Evolutionary conservation across 2,888 invertebrate species (phyloP).

Genomic region (Caenorhabditis sp.): DNA sequence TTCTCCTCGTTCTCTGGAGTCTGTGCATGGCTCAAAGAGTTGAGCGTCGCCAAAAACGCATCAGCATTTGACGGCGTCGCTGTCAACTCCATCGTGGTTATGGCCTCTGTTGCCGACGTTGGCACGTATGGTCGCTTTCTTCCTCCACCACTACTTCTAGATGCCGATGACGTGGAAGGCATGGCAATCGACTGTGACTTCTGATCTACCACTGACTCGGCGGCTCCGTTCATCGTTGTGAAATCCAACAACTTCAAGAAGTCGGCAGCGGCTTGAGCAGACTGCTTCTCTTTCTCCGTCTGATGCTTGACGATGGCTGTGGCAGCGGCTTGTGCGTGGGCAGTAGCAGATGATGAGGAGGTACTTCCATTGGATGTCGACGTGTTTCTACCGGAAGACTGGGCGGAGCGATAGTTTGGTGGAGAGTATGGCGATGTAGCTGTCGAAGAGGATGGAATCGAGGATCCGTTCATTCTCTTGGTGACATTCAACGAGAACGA

Average conservation of each 20-base stretch:
- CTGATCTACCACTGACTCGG: neutral
- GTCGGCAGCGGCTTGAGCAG: slow-evolving; percentile 20
- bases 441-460: slow-evolving; percentile 14
- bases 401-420: slow-evolving; percentile 34
- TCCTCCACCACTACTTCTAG: neutral
- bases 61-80: slow-evolving; percentile 63
- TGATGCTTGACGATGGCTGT: slow-evolving; percentile 56
- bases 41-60: slow-evolving; percentile 68
- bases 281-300: slow-evolving; percentile 54
- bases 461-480: slow-evolving; percentile 20
- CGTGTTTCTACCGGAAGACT: slow-evolving; percentile 61
- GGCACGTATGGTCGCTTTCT: slow-evolving; percentile 64
- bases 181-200: slow-evolving; percentile 7
- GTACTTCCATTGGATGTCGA: slow-evolving; percentile 44
- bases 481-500: slow-evolving; percentile 58
- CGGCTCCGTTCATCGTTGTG: slow-evolving; percentile 14
- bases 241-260: slow-evolving; percentile 60
- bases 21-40: slow-evolving; percentile 54
- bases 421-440: slow-evolving; percentile 52
- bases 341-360: slow-evolving; percentile 1
- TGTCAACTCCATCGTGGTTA: slow-evolving; percentile 55
- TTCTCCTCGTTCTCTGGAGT: slow-evolving; percentile 63
- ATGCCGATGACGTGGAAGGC: slow-evolving; percentile 4
- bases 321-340: slow-evolving; percentile 54
- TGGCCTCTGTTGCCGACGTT: slow-evolving; percentile 51